A percentile compares a stretch with the other conserved stretches of the same genome.
These are phyloP conservation scores for Rhagologus leucostigma DNA, from an alignment of 2,113 vertebrate genomes.

Conservation along the genomic window DNA sequence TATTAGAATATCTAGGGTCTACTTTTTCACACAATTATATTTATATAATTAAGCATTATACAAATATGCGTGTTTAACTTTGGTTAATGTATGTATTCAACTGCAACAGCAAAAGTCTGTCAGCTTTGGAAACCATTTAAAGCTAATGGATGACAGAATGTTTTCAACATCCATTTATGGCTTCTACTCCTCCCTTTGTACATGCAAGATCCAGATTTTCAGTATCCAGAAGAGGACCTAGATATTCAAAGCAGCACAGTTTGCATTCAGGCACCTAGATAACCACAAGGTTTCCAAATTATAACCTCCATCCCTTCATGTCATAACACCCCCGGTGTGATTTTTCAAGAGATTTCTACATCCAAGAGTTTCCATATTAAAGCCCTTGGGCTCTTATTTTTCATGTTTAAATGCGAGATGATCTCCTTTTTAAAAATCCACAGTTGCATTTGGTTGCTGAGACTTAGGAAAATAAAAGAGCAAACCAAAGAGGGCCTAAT, in stretches of 20 bases:
- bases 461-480: neutral
- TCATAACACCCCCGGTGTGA: fast-evolving
- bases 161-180: neutral
- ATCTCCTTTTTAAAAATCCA: neutral
- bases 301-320: neutral
- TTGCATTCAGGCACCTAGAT: neutral
- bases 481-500: neutral
- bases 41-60: conserved; percentile 8
- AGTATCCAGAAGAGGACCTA: neutral
- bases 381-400: neutral
- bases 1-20: neutral
- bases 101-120: neutral
- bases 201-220: neutral
- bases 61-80: neutral
- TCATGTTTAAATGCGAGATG: neutral
- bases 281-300: fast-evolving
- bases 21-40: neutral
- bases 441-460: neutral
- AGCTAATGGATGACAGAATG: neutral
- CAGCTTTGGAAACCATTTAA: conserved; percentile 28
- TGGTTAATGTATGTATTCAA: conserved; percentile 17
- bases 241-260: neutral
- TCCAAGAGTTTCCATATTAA: neutral
- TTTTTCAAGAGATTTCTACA: neutral
- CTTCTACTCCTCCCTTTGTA: neutral